Evolutionary conservation across 2,888 invertebrate species (phyloP), one percentile per base, ranked within the genome.

Genomic region (Myathropa florea): DNA sequence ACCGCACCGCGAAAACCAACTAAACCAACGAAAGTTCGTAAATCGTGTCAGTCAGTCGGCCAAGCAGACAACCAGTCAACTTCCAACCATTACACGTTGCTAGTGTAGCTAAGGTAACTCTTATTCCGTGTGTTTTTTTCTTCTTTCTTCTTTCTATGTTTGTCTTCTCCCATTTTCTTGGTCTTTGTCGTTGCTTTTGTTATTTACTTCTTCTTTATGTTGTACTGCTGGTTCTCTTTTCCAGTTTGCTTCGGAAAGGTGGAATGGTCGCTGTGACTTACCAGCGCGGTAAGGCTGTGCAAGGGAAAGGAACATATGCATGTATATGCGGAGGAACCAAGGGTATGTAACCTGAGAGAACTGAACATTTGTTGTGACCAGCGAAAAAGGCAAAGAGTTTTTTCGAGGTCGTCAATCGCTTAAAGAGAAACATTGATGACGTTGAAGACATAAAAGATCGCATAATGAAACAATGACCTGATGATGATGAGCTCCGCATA

Each of bases 41-140:
- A 86, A 71, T 86, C 83, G 83, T 83, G 82, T 78, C 77, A 82
- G 86, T 86, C 83, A 75, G 85, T 61, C 84, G 71, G 75, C 61
- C 63, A 68, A 76, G 53, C 36, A 71, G 59, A 57, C 64, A 46
- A 39, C 70, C 53, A 65, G 59, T 75, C 46, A 82, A 86, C 85
- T 86, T 67, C n/a, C 71, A 46, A 46, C 18, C 46, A 75, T 78
- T 83, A 86, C 83, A 83, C 83, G 82, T 86, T 86, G 86, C 78
- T 71, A 78, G 23, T 59, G 77, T 72, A 82, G 78, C 82, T 64
- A 78, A 83, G 78, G 86, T 86, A 79, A 83, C 83, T 78, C 78
- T 78, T 24, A 86, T 78, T 86, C 83, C 73, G 78, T 73, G 73
- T 82, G 60, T 60, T 70, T 59, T 33, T 33, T 55, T 60, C 57